A percentile compares a stretch with the other conserved stretches of the same genome.
These are phyloP conservation scores for Muntiacus muntjak DNA, from an alignment of 2,113 vertebrate species.

Conservation along the genomic window DNA sequence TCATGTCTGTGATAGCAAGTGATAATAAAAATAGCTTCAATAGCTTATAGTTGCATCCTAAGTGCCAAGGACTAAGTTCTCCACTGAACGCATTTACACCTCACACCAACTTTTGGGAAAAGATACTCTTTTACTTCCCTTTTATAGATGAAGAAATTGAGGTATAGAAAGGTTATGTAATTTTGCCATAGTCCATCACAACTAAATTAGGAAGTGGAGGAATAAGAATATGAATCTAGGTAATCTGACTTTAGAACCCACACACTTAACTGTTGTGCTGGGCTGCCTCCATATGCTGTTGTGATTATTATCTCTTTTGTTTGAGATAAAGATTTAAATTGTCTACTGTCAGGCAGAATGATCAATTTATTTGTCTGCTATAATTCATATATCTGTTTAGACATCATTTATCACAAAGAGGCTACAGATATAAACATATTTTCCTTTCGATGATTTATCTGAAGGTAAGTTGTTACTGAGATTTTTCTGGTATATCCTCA, in stretches of 20 bases:
- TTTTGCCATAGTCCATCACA: background rate
- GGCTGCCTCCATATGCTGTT: background rate
- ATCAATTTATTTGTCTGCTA: background rate
- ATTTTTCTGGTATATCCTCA: background rate
- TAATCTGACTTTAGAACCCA: background rate
- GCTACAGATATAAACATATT: background rate
- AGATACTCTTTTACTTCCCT: background rate
- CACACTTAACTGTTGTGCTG: background rate
- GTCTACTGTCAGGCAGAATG: background rate
- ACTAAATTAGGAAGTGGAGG: background rate
- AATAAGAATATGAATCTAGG: background rate
- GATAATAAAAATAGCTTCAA: background rate
- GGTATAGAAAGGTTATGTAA: background rate
- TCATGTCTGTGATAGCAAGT: background rate
- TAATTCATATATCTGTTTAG: background rate
- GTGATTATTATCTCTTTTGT: background rate
- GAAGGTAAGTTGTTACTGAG: background rate
- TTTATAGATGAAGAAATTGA: background rate
- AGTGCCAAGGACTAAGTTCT: background rate
- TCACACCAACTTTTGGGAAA: background rate
- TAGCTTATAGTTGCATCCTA: background rate
- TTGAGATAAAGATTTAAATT: slow-evolving; percentile 19
- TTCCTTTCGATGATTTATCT: background rate
- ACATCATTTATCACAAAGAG: background rate
- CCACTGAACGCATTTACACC: background rate